Evolutionary conservation across 2,113 vertebrate species (phyloP), one percentile per base, ranked within the genome.

Genomic region (Tetraodon nigroviridis): DNA sequence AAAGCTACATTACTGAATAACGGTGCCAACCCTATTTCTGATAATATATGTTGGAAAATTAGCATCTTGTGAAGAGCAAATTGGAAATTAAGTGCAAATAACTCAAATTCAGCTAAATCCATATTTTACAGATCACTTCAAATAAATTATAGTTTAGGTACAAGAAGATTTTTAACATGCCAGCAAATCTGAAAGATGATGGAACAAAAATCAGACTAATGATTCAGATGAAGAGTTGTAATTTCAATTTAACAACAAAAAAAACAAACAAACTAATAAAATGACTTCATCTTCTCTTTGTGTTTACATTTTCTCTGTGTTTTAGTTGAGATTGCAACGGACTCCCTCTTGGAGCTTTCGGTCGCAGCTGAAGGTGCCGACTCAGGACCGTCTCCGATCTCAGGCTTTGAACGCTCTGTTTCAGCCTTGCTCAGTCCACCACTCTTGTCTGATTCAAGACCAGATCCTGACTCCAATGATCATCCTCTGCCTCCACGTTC

Each of bases 271-370:
- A 5, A 42, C n/a, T 48, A n/a, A 24, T 6, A 12, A 5, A 42
- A 15, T 48, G 19, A 19, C 24, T 51, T 5, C n/a, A n/a, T 49
- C 12, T 4, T 56, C 8, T 24, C 7, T 63, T 27, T 3, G 22
- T 54, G 11, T 37, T 8, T 67, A 4, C 55, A 12, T 46, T 58
- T 42, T 59, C 11, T 55, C 29, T 84, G 37, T 75, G 27, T 64
- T 54, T 57, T 83, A 99, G 97, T 94, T 89, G 97, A 98, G 82
- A 86, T 90, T 5, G 92, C 93, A 22, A 97, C 97, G 95, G 95
- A 98, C 89, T 91, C 92, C 71, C 89, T 99, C 1, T 85, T 98
- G 84, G 94, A 97, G 81, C 88, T 99, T 51, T 97, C 94, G 48
- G 89, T 86, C 24, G 92, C 93, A 1, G 90, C 92, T 58, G 92